phyloP scores from a whole-genome alignment of 2,797 vertebrate genomes.

The Erpetoichthys calabaricus region DNA sequence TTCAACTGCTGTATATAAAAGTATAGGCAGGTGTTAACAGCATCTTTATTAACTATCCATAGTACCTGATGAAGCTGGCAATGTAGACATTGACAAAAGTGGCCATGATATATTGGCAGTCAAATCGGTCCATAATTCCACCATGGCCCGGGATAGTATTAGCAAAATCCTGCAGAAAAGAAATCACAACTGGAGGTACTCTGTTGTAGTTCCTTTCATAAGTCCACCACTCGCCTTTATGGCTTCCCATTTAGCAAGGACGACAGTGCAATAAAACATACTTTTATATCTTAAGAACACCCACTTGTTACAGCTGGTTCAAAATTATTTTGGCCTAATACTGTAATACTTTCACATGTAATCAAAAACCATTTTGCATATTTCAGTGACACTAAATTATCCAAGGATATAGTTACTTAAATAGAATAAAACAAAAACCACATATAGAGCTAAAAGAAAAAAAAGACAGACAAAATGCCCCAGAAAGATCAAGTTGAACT shows the following conservation, averaged over 20 bases:
- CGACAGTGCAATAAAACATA: background rate
- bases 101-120: slow-evolving; percentile 98
- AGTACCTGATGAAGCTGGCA: slow-evolving; percentile 92
- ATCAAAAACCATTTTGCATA: background rate
- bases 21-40: no score
- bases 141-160: slow-evolving; percentile 94
- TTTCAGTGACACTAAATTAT: background rate
- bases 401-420: no score
- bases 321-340: background rate
- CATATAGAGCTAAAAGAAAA: background rate
- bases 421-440: no score
- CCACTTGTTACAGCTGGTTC: no score
- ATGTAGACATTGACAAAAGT: slow-evolving; percentile 97
- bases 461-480: background rate
- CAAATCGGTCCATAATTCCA: slow-evolving; percentile 96
- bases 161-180: slow-evolving; percentile 74
- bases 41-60: no score
- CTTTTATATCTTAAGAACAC: background rate
- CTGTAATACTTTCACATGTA: background rate
- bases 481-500: background rate
- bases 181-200: background rate
- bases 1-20: no score
- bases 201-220: background rate
- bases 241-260: no score
- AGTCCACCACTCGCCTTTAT: background rate